These are phyloP conservation scores for Copidosoma floridanum DNA, from an alignment of 1,140 invertebrate species.

Conservation along the genomic window DNA sequence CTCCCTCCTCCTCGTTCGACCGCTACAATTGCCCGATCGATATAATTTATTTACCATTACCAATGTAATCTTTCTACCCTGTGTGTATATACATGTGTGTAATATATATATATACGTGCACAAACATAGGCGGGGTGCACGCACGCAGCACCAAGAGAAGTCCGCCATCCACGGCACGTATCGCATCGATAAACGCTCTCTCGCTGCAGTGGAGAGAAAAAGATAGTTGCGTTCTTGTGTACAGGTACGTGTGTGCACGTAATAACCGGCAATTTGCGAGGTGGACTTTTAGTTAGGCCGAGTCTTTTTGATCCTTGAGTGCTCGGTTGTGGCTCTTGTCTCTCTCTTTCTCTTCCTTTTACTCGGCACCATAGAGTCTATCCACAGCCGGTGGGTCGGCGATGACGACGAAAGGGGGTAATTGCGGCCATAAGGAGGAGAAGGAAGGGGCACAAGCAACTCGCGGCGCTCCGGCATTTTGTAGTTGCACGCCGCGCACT, in stretches of 20 bases:
- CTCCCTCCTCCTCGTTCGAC: background rate
- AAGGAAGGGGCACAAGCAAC: conserved; percentile 6
- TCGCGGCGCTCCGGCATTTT: background rate
- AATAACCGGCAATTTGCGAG: conserved; percentile 55
- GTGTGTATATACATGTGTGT: background rate
- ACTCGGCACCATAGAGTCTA: too few relatives aligned
- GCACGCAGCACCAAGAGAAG: background rate
- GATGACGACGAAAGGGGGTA: background rate
- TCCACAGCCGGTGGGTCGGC: background rate
- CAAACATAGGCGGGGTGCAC: too few relatives aligned
- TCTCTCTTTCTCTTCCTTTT: conserved; percentile 9
- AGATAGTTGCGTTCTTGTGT: too few relatives aligned
- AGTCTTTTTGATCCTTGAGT: conserved; percentile 20
- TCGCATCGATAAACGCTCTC: conserved; percentile 43
- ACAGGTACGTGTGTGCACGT: conserved; percentile 32
- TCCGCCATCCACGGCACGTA: conserved; percentile 30
- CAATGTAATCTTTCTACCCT: background rate
- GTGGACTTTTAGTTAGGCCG: conserved; percentile 49
- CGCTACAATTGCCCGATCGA: too few relatives aligned
- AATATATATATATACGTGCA: background rate
- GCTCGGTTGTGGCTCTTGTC: background rate
- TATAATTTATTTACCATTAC: too few relatives aligned
- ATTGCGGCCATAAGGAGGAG: conserved; percentile 2
- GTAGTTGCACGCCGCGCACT: too few relatives aligned
- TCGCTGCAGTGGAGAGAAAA: too few relatives aligned